These are phyloP conservation scores for Leucopternis melanops DNA, from an alignment of 2,113 vertebrate species.

Conservation along the genomic window DNA sequence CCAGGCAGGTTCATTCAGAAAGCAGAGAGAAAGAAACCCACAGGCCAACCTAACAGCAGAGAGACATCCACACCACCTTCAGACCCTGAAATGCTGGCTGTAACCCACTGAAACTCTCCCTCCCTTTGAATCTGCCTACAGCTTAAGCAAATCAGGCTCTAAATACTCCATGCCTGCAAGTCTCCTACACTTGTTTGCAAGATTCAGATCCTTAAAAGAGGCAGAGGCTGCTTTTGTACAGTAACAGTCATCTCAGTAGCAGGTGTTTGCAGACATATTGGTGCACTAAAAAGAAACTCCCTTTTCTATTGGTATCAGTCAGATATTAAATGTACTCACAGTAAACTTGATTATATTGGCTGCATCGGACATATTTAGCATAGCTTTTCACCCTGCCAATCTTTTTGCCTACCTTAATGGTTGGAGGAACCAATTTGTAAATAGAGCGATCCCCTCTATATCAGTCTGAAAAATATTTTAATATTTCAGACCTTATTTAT, in stretches of 20 bases:
- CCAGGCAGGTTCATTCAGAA: background rate
- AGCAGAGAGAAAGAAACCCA: background rate
- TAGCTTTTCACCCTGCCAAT: background rate
- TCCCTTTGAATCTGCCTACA: background rate
- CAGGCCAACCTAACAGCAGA: background rate
- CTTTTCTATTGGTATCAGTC: background rate
- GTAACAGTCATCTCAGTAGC: background rate
- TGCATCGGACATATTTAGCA: background rate
- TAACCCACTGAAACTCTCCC: background rate
- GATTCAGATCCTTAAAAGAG: background rate
- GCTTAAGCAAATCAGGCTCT: background rate
- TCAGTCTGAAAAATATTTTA: background rate
- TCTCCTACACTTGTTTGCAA: background rate
- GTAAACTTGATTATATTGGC: background rate
- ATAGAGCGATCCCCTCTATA: rapidly evolving
- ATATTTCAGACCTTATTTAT: background rate
- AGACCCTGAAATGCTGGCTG: background rate
- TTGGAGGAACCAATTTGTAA: background rate
- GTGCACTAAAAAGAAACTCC: background rate
- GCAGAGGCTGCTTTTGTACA: background rate
- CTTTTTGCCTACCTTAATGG: background rate
- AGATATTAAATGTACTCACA: background rate
- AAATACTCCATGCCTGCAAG: background rate
- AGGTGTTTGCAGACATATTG: background rate
- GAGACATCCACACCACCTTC: background rate